Evolutionary conservation across 35 echinoderm and acorn worm genomes (phyloP).

Genomic region (Lytechinus pictus): DNA sequence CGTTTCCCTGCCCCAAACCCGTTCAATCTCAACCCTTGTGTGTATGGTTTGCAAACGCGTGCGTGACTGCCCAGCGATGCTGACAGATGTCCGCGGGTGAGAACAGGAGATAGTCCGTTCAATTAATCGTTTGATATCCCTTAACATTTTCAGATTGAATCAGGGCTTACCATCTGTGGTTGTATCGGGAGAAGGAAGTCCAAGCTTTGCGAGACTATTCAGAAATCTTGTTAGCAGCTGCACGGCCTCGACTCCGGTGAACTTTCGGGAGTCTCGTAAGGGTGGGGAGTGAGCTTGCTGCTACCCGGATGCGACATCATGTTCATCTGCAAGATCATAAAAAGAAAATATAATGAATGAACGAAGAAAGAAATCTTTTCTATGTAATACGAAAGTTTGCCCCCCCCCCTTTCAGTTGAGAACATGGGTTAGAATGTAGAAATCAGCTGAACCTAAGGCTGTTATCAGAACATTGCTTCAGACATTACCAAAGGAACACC

Average conservation of each 20-base stretch:
- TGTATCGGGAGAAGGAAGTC: background rate
- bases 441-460: too few species aligned
- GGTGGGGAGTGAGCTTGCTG: constrained; percentile 65
- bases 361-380: background rate
- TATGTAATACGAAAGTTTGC: too few species aligned
- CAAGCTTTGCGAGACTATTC: background rate
- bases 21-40: background rate
- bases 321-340: background rate
- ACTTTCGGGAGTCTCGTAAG: constrained; percentile 87
- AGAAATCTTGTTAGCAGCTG: constrained; percentile 58
- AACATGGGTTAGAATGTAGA: background rate
- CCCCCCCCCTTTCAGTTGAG: background rate
- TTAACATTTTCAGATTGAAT: constrained; percentile 12
- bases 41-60: background rate
- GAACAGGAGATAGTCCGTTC: background rate
- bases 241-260: constrained; percentile 82
- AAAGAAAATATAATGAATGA: background rate
- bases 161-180: background rate
- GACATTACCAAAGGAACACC: too few species aligned
- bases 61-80: background rate
- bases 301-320: constrained; percentile 31
- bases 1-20: background rate
- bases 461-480: too few species aligned
- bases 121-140: constrained; percentile 12
- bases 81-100: background rate